phyloP scores from a whole-genome alignment of 2,797 vertebrate species.

The Ctenochaetus hawaiiensis region DNA sequence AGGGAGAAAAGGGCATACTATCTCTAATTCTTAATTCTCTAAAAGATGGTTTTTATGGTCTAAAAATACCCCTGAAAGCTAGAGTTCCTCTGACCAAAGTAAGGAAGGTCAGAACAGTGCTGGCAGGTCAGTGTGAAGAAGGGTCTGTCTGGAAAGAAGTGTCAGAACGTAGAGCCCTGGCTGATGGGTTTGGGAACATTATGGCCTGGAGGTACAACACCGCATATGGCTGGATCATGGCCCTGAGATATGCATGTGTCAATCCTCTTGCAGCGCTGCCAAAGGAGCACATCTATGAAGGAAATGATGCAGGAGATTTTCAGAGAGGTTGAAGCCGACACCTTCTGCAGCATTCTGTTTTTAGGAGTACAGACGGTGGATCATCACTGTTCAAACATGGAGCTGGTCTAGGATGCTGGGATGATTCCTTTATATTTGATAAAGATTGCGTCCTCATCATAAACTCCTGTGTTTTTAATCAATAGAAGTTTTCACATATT shows the following conservation, averaged over 20 bases:
- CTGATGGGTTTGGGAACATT: slow-evolving; percentile 33
- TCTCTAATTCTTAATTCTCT: not conserved
- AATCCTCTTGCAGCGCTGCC: slow-evolving; percentile 6
- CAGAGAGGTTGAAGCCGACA: slow-evolving; percentile 8
- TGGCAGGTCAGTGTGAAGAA: slow-evolving; percentile 5
- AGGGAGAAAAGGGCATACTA: not conserved
- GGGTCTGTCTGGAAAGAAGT: slow-evolving; percentile 21
- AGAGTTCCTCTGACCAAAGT: slow-evolving; percentile 14
- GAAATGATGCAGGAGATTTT: slow-evolving; percentile 19
- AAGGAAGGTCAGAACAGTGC: slow-evolving; percentile 1
- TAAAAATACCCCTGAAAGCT: not conserved
- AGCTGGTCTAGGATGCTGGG: not conserved
- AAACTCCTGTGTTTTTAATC: slow-evolving; percentile 9
- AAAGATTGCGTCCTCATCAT: slow-evolving; percentile 5
- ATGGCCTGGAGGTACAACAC: slow-evolving; percentile 1
- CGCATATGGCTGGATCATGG: slow-evolving; percentile 23
- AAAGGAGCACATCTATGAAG: slow-evolving; percentile 13
- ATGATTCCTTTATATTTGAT: slow-evolving; percentile 15
- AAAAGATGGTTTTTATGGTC: not conserved
- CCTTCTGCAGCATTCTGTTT: slow-evolving; percentile 24
- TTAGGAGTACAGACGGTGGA: slow-evolving; percentile 6
- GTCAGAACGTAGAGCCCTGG: slow-evolving; percentile 26
- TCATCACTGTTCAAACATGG: slow-evolving; percentile 15
- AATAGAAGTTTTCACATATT: slow-evolving; percentile 13
- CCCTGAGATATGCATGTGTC: slow-evolving; percentile 32